Percentiles rank a stretch among this genome's conserved stretches.
phyloP scores from a whole-genome alignment of 2,113 vertebrate genomes.

The Scolopax mira region DNA sequence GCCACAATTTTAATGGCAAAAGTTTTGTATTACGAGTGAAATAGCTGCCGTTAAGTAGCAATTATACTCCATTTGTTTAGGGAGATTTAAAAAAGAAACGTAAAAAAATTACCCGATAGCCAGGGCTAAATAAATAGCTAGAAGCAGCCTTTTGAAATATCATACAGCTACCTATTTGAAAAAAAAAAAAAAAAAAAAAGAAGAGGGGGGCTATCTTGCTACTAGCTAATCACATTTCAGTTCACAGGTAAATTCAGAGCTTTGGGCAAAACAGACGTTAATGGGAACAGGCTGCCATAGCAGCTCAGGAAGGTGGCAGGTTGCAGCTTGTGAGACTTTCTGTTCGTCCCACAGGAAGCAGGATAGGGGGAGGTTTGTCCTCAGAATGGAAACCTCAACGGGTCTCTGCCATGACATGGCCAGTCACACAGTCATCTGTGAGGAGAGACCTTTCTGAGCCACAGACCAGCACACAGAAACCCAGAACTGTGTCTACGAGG shows the following conservation, averaged over 20 bases:
- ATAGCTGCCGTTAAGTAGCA: background rate
- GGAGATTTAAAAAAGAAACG: background rate
- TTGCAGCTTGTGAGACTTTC: background rate
- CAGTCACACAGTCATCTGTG: background rate
- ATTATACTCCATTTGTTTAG: background rate
- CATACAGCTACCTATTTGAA: background rate
- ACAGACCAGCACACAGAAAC: fast-evolving
- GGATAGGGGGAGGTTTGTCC: background rate
- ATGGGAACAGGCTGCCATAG: background rate
- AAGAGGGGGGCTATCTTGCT: background rate
- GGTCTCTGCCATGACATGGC: background rate
- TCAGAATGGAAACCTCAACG: background rate
- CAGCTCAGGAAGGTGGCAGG: background rate
- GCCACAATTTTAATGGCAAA: background rate
- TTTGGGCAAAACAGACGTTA: background rate
- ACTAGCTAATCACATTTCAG: background rate
- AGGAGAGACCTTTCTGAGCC: background rate
- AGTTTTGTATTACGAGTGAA: background rate
- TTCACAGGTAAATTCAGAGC: conserved; percentile 3
- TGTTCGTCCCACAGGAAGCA: fast-evolving
- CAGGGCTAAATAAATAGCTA: background rate
- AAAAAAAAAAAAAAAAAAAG: background rate
- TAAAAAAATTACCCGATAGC: background rate
- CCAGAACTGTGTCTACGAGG: background rate
- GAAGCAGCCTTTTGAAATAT: background rate